Base-by-base conservation (phyloP, 2,888 invertebrate genomes). In the Chrysina gloriosa region DNA sequence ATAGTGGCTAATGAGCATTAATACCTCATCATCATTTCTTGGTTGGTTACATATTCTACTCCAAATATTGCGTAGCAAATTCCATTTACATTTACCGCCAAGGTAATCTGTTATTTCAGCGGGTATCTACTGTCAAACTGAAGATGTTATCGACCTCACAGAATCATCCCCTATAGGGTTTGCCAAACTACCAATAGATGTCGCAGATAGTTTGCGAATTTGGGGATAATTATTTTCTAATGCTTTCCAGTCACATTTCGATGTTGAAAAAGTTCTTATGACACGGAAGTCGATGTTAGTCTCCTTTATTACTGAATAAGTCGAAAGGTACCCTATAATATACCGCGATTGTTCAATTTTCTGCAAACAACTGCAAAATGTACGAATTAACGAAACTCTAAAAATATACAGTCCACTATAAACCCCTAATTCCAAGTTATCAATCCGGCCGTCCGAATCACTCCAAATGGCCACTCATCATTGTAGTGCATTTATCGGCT, bases 81-180 rank as follows among this genome's bases (percentile, higher is more conserved):
- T n/a, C 4, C 14, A 9, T 34, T 54, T 21, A 34, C 9, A 34
- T 54, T 54, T 54, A 31, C 31, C 54, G 54, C 54, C 31, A 9
- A 1, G 21, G n/a, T n/a, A 34, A n/a, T 54, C 16, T 19, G 16
- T 21, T 23, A 42, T 45, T 63, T 45, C 29, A 63, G 63, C 27
- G 45, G 31, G 63, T 47, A n/a, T n/a, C n/a, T n/a, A 54, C 67
- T 68, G 63, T 68, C 36, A 63, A 61, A 63, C 39, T 36, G 42
- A 29, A 54, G 67, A 68, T 63, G 58, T 68, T 69, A 69, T 69
- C 65, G 68, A 69, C 68, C 68, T 36, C 48, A 23, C 23, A 65
- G 42, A 48, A 67, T 48, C 63, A 69, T 47, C 69, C 69, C 63
- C 34, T 7, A 23, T 42, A n/a, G 31, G 45, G 39, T 54, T 66